Conservation (phyloP, 2,888 invertebrate genomes). For the Eilema depressum region DNA sequence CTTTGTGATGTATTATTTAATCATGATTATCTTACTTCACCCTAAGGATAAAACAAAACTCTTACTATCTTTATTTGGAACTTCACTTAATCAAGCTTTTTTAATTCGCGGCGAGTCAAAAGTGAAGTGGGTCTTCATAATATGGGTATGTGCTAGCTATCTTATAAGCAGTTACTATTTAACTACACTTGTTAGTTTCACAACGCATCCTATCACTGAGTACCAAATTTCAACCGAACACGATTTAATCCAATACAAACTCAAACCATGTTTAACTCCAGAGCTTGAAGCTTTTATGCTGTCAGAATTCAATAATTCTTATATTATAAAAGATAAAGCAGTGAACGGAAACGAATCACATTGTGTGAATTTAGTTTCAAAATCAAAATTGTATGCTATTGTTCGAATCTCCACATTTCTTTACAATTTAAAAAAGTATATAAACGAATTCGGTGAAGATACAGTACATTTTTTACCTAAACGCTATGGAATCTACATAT, state of each 20-base stretch:
- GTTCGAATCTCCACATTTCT: not conserved
- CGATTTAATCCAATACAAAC: conserved; percentile 15
- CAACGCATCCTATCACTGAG: conserved; percentile 36
- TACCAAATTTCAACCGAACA: conserved; percentile 39
- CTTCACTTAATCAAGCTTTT: conserved; percentile 16
- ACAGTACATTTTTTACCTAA: not conserved
- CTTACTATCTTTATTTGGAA: conserved; percentile 22
- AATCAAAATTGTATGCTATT: conserved; percentile 2
- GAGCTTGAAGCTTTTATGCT: not conserved
- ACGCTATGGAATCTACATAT: conserved; percentile 7
- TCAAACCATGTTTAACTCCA: conserved; percentile 17
- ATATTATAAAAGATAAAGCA: not conserved
- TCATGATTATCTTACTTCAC: conserved; percentile 22
- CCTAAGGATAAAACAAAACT: conserved; percentile 22
- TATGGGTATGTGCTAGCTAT: conserved; percentile 64
- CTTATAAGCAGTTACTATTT: conserved; percentile 51
- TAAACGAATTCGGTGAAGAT: not conserved
- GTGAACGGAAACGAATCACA: not conserved
- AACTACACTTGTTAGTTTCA: conserved; percentile 53
- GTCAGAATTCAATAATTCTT: not conserved
- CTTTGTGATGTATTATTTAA: conserved; percentile 14
- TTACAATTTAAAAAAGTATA: not conserved
- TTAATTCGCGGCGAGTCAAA: conserved; percentile 15
- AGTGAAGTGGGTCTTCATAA: conserved; percentile 41
- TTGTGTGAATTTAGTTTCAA: not conserved